Conservation (phyloP, 2,113 vertebrate genomes). For the Ancistrus triradiatus region DNA sequence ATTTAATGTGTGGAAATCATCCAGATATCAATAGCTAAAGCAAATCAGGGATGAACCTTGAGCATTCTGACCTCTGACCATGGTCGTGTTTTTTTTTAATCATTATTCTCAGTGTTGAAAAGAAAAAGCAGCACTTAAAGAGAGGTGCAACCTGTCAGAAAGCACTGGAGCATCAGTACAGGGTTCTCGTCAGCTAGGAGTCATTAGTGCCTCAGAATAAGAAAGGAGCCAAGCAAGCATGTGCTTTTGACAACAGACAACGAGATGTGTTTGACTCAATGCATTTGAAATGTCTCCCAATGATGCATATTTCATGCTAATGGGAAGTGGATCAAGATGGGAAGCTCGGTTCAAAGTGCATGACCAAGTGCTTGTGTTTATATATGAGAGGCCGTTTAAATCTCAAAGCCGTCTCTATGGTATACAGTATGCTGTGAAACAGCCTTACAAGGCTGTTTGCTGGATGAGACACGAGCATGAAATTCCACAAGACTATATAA, state of each 20-base stretch:
- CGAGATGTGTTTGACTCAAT: slow-evolving; percentile 45
- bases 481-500: slow-evolving; percentile 31
- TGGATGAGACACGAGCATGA: slow-evolving; percentile 33
- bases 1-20: slow-evolving; percentile 38
- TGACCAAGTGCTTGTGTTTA: background rate
- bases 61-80: background rate
- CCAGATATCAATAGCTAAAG: slow-evolving; percentile 28
- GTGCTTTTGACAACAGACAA: slow-evolving; percentile 52
- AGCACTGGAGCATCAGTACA: slow-evolving; percentile 37
- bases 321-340: slow-evolving; percentile 58
- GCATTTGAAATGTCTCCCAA: slow-evolving; percentile 42
- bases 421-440: slow-evolving; percentile 28
- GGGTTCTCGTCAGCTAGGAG: slow-evolving; percentile 35
- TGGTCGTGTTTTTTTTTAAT: background rate
- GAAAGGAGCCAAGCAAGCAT: slow-evolving; percentile 33
- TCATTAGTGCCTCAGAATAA: slow-evolving; percentile 35
- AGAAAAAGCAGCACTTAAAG: background rate
- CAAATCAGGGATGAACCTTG: slow-evolving; percentile 8
- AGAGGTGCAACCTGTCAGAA: slow-evolving; percentile 22
- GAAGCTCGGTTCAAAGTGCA: slow-evolving; percentile 51
- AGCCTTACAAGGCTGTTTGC: background rate
- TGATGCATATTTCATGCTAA: slow-evolving; percentile 60
- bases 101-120: background rate
- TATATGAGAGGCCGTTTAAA: slow-evolving; percentile 10
- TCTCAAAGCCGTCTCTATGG: slow-evolving; percentile 17